A percentile compares a stretch with the other conserved stretches of the same genome.
These are phyloP conservation scores for Tragelaphus imberbis DNA, from an alignment of 2,113 vertebrate species.

Conservation along the genomic window DNA sequence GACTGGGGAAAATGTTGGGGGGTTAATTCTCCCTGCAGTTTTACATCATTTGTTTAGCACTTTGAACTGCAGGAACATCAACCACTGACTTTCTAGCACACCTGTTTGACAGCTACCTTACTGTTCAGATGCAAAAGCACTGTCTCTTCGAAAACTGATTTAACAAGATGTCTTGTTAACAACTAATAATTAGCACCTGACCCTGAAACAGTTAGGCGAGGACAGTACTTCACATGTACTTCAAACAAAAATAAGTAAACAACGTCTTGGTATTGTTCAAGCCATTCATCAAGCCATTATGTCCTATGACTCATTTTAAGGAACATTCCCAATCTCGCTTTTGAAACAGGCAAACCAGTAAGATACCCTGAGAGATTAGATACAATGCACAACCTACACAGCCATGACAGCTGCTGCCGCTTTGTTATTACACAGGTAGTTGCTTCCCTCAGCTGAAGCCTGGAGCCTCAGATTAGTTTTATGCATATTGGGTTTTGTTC, in stretches of 20 bases:
- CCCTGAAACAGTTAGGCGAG: slow-evolving; percentile 11
- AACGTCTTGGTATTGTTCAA: slow-evolving; percentile 69
- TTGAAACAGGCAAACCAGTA: slow-evolving; percentile 56
- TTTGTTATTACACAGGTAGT: slow-evolving; percentile 85
- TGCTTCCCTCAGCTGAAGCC: slow-evolving; percentile 80
- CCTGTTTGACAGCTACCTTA: neutral
- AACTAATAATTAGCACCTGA: neutral
- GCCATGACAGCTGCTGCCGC: slow-evolving; percentile 72
- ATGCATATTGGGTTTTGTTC: slow-evolving; percentile 85
- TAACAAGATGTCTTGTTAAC: slow-evolving; percentile 20
- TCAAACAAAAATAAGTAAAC: slow-evolving; percentile 79
- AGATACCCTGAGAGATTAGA: slow-evolving; percentile 54
- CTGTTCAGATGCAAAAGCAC: neutral
- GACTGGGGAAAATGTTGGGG: neutral
- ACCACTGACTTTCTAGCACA: neutral
- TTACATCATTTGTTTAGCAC: neutral
- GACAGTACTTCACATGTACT: slow-evolving; percentile 33
- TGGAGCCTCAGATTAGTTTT: slow-evolving; percentile 80
- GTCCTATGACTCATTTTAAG: slow-evolving; percentile 34
- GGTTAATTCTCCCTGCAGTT: neutral
- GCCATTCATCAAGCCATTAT: slow-evolving; percentile 41
- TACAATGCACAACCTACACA: slow-evolving; percentile 38
- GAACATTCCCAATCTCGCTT: slow-evolving; percentile 36
- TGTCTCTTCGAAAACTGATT: neutral
- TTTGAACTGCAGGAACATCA: neutral